A percentile compares a stretch with the other conserved stretches of the same genome.
These are phyloP conservation scores for Leptura quadrifasciata DNA, from an alignment of 2,888 invertebrate species.

Conservation along the genomic window DNA sequence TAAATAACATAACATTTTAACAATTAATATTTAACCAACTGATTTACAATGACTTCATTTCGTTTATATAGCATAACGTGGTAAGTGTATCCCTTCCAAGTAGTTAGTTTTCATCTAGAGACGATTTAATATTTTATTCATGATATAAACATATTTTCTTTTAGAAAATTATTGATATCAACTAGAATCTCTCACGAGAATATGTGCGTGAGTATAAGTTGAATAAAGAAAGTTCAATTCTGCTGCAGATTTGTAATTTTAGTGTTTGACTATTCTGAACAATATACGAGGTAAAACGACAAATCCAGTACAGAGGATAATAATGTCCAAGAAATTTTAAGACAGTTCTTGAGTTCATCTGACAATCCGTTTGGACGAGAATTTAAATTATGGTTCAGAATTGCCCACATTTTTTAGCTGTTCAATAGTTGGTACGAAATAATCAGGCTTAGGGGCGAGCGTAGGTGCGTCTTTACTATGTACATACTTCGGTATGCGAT, in stretches of 20 bases:
- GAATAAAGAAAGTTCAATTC: conserved; percentile 9
- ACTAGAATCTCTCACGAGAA: conserved; percentile 4
- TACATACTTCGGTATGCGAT: no score
- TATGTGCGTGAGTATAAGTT: not conserved
- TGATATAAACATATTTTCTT: conserved; percentile 23
- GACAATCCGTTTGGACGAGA: no score
- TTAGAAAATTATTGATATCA: conserved; percentile 23
- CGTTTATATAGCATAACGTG: conserved; percentile 18
- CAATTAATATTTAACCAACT: conserved; percentile 31
- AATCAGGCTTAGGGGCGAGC: no score
- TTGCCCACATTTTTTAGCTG: no score
- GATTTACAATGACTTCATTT: conserved; percentile 15
- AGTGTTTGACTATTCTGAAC: not conserved
- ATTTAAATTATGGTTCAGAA: no score
- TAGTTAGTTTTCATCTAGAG: not conserved
- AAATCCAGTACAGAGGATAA: not conserved
- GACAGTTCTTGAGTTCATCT: no score
- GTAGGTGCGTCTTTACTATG: no score
- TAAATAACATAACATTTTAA: conserved; percentile 27
- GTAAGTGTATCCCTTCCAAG: not conserved
- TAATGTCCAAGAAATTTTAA: not conserved
- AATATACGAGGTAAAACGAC: conserved; percentile 1
- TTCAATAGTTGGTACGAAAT: no score
- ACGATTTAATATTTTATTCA: conserved; percentile 15
- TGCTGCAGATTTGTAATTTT: not conserved